Evolutionary conservation across 2,888 invertebrate genomes (phyloP), one percentile per base, ranked within the genome.

Genomic region (Augiades crinisus): DNA sequence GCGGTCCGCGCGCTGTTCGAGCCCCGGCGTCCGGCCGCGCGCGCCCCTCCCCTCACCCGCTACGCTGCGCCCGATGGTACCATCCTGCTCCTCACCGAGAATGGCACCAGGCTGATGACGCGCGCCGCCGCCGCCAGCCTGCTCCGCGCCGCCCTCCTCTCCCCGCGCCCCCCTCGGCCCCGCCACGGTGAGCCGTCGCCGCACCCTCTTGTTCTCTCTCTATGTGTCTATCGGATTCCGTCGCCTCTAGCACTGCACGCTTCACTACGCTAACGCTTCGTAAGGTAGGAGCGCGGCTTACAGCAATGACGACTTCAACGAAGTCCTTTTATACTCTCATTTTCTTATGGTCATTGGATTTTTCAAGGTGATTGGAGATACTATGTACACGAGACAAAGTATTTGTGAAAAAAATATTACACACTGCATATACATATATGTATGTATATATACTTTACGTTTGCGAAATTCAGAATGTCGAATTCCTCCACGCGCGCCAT

Each of bases 61-160:
- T 91, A 92, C 87, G 90, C 91, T 64, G 90, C 91, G 66, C 88
- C 91, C 59, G 91, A 91, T 69, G 91, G 92, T 80, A 90, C 91
- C 74, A 90, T 92, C 82, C 90, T 92, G 77, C 91, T 91, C 76
- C 91, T 92, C 84, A 91, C 92, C 78, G 92, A 91, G 81, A 91
- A 92, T 73, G 92, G 92, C 83, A 92, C 91, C 73, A 81, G 92
- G 68, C 87, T 88, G 84, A 84, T 90, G 84, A 90, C 90, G 43
- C 82, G 89, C 65, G 85, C 88, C 63, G 90, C 87, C 61, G 89
- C 89, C 70, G 89, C 88, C 68, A 89, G 89, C 75, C 79, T 90
- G 67, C 89, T 90, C 71, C 88, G 87, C 72, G 89, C 84, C 63
- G 90, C 89, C 68, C 89, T 90, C 73, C 89, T 85, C 81, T 88